These are phyloP conservation scores for Leucoptera coffeella DNA, from an alignment of 2,888 invertebrate genomes.

Conservation along the genomic window DNA sequence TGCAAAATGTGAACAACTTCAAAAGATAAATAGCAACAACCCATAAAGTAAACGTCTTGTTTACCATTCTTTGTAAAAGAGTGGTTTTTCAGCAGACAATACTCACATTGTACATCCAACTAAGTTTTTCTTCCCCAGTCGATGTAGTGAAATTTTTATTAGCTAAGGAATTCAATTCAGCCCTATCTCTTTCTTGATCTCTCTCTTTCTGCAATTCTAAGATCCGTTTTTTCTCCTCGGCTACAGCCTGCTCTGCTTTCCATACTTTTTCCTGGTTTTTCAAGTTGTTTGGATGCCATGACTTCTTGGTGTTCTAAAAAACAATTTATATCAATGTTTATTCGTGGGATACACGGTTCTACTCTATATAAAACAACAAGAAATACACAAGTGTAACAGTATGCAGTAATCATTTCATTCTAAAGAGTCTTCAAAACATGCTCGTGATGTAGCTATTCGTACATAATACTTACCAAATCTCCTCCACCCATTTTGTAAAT, in stretches of 20 bases:
- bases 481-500: slow-evolving; percentile 32
- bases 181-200: slow-evolving; percentile 58
- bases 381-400: too few species aligned
- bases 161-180: slow-evolving; percentile 59
- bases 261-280: slow-evolving; percentile 73
- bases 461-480: slow-evolving; percentile 27
- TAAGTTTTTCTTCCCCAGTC: slow-evolving; percentile 57
- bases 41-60: too few species aligned
- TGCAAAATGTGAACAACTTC: too few species aligned
- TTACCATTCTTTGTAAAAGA: too few species aligned
- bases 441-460: too few species aligned
- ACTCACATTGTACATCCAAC: slow-evolving; percentile 83
- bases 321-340: slow-evolving; percentile 2
- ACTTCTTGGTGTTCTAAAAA: slow-evolving; percentile 66
- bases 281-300: slow-evolving; percentile 74
- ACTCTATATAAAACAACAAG: not conserved
- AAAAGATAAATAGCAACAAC: too few species aligned
- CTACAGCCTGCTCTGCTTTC: slow-evolving; percentile 70
- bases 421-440: too few species aligned
- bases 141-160: slow-evolving; percentile 43
- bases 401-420: too few species aligned
- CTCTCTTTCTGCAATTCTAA: slow-evolving; percentile 63
- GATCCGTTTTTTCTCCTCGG: slow-evolving; percentile 62
- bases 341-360: slow-evolving; percentile 2
- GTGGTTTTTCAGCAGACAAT: too few species aligned